These are phyloP conservation scores for Morone chrysops DNA, from an alignment of 2,113 vertebrate species.

Conservation along the genomic window DNA sequence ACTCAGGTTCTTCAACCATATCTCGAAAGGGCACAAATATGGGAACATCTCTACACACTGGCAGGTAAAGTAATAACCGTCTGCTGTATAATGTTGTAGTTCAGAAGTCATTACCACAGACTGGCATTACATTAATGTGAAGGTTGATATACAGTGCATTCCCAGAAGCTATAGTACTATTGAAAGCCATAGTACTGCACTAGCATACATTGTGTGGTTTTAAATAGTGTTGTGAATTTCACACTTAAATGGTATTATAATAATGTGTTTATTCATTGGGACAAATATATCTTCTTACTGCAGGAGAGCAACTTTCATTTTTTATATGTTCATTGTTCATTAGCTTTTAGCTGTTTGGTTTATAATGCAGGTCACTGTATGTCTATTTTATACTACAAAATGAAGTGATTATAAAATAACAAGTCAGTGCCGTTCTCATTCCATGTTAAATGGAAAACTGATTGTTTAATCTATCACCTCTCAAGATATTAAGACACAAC, in stretches of 20 bases:
- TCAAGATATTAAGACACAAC: not conserved
- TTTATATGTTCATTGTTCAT: not conserved
- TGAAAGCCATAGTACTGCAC: not conserved
- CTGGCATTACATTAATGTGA: not conserved
- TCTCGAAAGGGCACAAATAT: conserved; percentile 89
- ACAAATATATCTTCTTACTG: not conserved
- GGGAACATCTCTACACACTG: conserved; percentile 88
- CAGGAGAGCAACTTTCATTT: not conserved
- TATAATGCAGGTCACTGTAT: not conserved
- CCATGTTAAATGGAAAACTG: not conserved
- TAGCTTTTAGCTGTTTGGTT: not conserved
- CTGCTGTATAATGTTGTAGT: conserved; percentile 10
- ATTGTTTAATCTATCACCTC: not conserved
- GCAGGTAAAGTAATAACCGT: conserved; percentile 86
- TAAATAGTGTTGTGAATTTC: not conserved
- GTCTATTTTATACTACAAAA: not conserved
- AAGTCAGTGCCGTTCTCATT: not conserved
- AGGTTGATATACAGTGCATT: not conserved
- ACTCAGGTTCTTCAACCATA: conserved; percentile 88
- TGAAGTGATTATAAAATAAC: not conserved
- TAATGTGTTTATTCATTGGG: not conserved
- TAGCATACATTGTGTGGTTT: not conserved
- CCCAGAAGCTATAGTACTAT: not conserved
- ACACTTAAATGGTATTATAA: not conserved
- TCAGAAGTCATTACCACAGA: conserved; percentile 2